Base-by-base conservation (phyloP, 2,888 invertebrate species). In the Ochropleura leucogaster region DNA sequence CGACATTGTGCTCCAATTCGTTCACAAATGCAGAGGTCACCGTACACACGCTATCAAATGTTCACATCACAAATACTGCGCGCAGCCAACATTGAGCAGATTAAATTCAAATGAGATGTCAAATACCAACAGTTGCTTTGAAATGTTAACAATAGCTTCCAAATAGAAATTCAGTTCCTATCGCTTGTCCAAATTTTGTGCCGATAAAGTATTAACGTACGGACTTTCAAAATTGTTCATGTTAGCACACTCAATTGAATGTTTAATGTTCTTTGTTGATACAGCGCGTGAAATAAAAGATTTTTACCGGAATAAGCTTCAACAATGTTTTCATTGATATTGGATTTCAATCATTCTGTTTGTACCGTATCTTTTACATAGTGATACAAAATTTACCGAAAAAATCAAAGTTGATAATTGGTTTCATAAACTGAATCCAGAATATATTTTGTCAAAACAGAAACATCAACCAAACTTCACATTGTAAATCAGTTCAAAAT, bases 101-200 rank as follows among this genome's bases (percentile, higher is more conserved):
- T 85, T 86, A 83, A 86, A 86, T 86, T 86, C 83, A 86, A 86
- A 86, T 86, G 85, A 86, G 80, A 86, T 86, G 85, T 86, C 87
- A 83, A 79, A 80, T 86, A 84, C 85, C 84, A 86, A 84, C 85
- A 84, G 79, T 79, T 72, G 82, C 79, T 77, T 82, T 86, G 86
- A 84, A 80, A 85, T 72, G 85, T 77, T 84, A 74, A 86, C 85
- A 85, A 84, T 77, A 68, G 69, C 57, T 55, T 51, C 67, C 77
- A 76, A 86, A 85, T 86, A 82, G 77, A 82, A 80, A 80, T 84
- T 73, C 79, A 62, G 74, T 74, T 82, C 44, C 77, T 75, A 82
- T 82, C 81, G 74, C 69, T 70, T 72, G 71, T 77, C 72, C 68
- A 80, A 74, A 79, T 80, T 69, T 64, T 65, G 47, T 64, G 20